Evolutionary conservation across 1,140 invertebrate genomes (phyloP), one percentile per base, ranked within the genome.

Genomic region (Ceratina australensis): DNA sequence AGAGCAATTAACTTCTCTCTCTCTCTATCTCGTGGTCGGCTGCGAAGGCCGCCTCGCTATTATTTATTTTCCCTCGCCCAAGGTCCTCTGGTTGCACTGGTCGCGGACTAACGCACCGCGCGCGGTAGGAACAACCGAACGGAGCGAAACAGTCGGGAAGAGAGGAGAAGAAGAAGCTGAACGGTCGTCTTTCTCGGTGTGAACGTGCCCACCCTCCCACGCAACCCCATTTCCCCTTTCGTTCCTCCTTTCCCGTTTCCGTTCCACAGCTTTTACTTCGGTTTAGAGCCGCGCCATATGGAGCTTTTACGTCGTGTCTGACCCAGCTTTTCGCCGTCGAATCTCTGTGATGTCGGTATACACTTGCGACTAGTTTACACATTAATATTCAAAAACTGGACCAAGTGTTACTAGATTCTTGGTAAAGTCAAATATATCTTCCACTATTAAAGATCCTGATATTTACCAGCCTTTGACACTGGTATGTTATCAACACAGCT

Each of bases 11-110:
- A 86, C 76, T 84, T 81, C 79, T 74, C 64, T 73, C 64, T 56
- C 79, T 71, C 63, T 73, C 63, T 49, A n/a, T n/a, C 47, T 67
- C 57, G 54, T 74, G 68, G 73, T 50, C 71, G 68, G n/a, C 28
- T 28, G 73, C 63, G 77, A 86, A 86, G 85, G 85, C 63, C 76
- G 75, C 66, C 33, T 68, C 65, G 65, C 71, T 60, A 81, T 85
- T 82, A 85, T 86, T 86, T 83, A 86, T 86, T 86, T 86, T 82
- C 60, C 73, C 50, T 80, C 33, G 54, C 68, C 33, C 84, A 86
- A 86, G 85, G 85, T 79, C 66, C 79, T 76, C 72, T 66, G 65
- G 68, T 71, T 75, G 72, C 26, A 60, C 68, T 54, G 52, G 49
- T 28, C n/a, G 57, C 24, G 63, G 67, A 24, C 68, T 60, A 47